Conservation (phyloP, 1,140 invertebrate genomes). For the Orius insidiosus region DNA sequence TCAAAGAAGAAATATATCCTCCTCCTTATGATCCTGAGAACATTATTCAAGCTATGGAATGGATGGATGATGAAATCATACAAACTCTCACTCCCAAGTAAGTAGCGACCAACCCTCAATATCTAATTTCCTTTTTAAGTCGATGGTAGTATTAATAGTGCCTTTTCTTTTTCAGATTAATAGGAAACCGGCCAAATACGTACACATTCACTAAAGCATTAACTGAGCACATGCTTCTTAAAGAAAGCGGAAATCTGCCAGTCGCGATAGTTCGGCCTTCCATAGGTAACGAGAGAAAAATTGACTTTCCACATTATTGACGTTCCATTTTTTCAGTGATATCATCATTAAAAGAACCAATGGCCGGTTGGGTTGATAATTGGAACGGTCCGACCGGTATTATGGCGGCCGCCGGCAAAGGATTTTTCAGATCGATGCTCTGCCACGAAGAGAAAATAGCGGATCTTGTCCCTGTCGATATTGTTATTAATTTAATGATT, state of each 20-base stretch:
- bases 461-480: constrained; percentile 77
- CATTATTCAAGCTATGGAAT: constrained; percentile 65
- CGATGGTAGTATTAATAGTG: neutral
- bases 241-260: constrained; percentile 52
- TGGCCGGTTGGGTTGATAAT: constrained; percentile 83
- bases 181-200: constrained; percentile 61
- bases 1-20: constrained; percentile 69
- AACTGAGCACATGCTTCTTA: constrained; percentile 55
- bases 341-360: constrained; percentile 41
- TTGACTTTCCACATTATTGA: neutral
- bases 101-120: too few relatives aligned
- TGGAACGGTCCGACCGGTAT: constrained; percentile 80
- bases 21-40: constrained; percentile 66
- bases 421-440: constrained; percentile 54
- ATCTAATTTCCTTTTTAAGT: too few relatives aligned
- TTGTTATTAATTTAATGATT: constrained; percentile 66
- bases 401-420: constrained; percentile 57
- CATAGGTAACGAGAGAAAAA: constrained; percentile 71
- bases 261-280: constrained; percentile 76
- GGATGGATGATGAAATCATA: constrained; percentile 48
- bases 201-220: constrained; percentile 74
- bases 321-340: constrained; percentile 37
- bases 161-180: constrained; percentile 21
- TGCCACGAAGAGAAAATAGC: constrained; percentile 39
- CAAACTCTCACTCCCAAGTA: constrained; percentile 22